Base-by-base conservation (phyloP, 2,888 invertebrate species). In the Xestia ashworthii region DNA sequence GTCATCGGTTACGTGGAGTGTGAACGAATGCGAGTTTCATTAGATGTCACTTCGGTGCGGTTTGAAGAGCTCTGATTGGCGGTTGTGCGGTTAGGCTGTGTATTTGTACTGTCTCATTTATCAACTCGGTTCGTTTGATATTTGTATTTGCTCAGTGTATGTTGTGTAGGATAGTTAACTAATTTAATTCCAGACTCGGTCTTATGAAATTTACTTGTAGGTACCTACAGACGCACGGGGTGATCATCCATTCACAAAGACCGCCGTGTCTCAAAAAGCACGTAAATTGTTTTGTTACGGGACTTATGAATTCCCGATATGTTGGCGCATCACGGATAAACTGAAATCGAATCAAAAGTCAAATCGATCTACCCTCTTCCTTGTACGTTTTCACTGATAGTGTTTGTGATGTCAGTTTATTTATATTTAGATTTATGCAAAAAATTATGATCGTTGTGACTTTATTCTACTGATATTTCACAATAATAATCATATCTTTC, bases 21-120 rank as follows among this genome's bases (percentile, higher is more conserved):
- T 81, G 76, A 87, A 86, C 76, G 83, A 74, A 80, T 82, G 69
- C 46, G 71, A 84, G 74, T 76, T 76, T 78, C 83, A 88, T 86
- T 83, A 79, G 68, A 71, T 86, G 86, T 86, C 88, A 83, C 76
- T 77, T 85, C 83, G 64, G 66, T 78, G 76, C 2, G 79, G 78
- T 72, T 86, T 74, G 48, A 70, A 55, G 64, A 50, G 38, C 58
- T 72, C 74, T 81, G 88, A 87, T 88, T 87, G 83, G 76, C 70
- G 78, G 81, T 76, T 74, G 48, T 44, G 76, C 58, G 81, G 71
- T 70, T 68, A 50, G 41, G 19, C 67, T 64, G 38, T 78, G 32
- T 32, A 32, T 72, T 74, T 70, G 71, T 72, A 65, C 55, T 65
- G 65, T 64, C 50, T 66, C 71, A 66, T 79, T 71, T 71, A 50